A percentile compares a stretch with the other conserved stretches of the same genome.
Conservation (phyloP, 1,140 invertebrate species). For the Saxidomus purpurata region DNA sequence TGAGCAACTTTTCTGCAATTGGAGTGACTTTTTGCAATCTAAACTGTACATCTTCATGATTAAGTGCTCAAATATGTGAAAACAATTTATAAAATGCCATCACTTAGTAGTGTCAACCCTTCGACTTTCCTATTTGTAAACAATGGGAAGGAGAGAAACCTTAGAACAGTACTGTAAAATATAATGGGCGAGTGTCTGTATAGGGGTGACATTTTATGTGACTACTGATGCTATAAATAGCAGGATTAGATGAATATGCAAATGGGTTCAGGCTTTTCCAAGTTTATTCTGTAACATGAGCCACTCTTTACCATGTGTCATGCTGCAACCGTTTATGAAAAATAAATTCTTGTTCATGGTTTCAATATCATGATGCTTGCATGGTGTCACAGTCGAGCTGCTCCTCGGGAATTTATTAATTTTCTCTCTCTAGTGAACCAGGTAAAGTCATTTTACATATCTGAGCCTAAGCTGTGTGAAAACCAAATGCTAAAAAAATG, state of each 20-base stretch:
- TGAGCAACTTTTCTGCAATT: no score
- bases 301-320: neutral
- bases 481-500: no score
- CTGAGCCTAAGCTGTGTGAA: no score
- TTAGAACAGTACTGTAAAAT: neutral
- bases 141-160: neutral
- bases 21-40: no score
- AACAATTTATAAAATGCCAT: neutral
- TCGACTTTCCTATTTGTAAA: neutral
- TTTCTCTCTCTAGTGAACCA: no score
- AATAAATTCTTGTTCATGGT: no score
- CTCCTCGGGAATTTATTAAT: no score
- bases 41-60: neutral
- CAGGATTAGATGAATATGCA: neutral
- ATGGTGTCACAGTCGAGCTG: no score
- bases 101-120: neutral
- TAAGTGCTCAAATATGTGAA: slow-evolving; percentile 2
- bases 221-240: neutral
- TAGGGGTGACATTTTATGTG: neutral
- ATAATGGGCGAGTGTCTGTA: neutral
- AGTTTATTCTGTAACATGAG: neutral
- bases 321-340: no score
- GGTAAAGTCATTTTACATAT: no score
- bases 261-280: neutral
- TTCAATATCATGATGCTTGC: no score